Conservation (phyloP, 92 coral and sea anemone genomes). For the Metridium senile region DNA sequence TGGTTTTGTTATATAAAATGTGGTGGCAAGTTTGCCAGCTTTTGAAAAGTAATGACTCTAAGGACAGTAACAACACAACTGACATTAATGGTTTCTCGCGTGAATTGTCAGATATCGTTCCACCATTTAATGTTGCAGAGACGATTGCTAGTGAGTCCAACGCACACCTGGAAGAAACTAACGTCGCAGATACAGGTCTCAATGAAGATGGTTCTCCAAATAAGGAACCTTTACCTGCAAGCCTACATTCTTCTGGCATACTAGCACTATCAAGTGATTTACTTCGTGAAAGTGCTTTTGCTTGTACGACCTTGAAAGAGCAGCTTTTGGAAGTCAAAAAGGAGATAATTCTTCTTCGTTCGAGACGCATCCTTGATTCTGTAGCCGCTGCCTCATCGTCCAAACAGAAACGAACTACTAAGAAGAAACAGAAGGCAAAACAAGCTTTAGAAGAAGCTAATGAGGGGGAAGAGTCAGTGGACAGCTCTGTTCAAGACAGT, state of each 20-base stretch:
- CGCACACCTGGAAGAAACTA: background rate
- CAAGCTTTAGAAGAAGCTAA: background rate
- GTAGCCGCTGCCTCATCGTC: slow-evolving; percentile 28
- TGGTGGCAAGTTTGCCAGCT: slow-evolving; percentile 71
- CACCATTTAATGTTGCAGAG: background rate
- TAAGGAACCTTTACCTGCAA: background rate
- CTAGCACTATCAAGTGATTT: background rate
- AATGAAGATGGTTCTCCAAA: background rate
- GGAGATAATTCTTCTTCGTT: slow-evolving; percentile 36
- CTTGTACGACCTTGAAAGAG: slow-evolving; percentile 43
- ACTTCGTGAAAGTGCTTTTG: slow-evolving; percentile 29
- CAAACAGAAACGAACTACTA: slow-evolving; percentile 33
- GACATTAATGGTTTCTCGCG: background rate
- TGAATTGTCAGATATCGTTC: background rate
- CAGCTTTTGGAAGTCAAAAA: slow-evolving; percentile 56
- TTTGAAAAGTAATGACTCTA: slow-evolving; percentile 2
- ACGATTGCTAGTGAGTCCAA: background rate
- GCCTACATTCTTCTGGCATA: background rate
- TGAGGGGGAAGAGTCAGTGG: background rate
- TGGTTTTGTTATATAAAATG: slow-evolving; percentile 48
- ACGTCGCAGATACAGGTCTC: background rate
- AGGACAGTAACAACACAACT: background rate
- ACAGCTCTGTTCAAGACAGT: background rate
- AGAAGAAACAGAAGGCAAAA: background rate
- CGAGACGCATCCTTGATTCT: slow-evolving; percentile 42